phyloP scores from a whole-genome alignment of 2,888 invertebrate species.

The Pristionchus japonicus region DNA sequence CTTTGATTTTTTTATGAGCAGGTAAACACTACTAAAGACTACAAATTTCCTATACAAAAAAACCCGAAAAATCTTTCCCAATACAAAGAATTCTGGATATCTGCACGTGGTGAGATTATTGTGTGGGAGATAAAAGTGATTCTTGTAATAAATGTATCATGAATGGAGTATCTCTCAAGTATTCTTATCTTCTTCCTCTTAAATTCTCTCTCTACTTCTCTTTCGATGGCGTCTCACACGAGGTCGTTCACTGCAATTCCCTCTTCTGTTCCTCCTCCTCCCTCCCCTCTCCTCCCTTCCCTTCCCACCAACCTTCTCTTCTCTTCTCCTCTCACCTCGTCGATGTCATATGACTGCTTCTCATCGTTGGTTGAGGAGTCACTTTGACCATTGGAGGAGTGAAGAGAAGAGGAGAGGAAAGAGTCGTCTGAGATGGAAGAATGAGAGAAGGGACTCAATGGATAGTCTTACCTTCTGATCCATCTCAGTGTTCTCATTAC shows the following conservation, averaged over 20 bases:
- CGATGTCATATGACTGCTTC: slow-evolving; percentile 7
- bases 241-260: not conserved
- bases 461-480: not conserved
- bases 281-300: not conserved
- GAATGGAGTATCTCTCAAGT: not conserved
- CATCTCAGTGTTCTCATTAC: not conserved
- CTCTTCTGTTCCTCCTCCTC: not conserved
- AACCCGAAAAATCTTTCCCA: not conserved
- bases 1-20: too few species aligned
- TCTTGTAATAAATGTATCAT: slow-evolving; percentile 22
- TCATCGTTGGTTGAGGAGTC: slow-evolving; percentile 13
- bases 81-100: too few species aligned
- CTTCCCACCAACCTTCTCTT: too few species aligned
- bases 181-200: not conserved
- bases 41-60: too few species aligned
- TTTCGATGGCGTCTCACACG: not conserved
- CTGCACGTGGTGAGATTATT: not conserved
- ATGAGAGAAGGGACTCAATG: not conserved
- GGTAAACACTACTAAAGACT: too few species aligned
- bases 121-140: not conserved
- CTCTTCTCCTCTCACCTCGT: not conserved
- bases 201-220: slow-evolving; percentile 21
- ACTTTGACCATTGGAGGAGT: slow-evolving; percentile 6
- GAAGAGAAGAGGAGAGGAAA: not conserved
- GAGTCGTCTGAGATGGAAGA: not conserved